A percentile compares a stretch with the other conserved stretches of the same genome.
phyloP scores from a whole-genome alignment of 1,140 invertebrate genomes.

The Solen grandis region DNA sequence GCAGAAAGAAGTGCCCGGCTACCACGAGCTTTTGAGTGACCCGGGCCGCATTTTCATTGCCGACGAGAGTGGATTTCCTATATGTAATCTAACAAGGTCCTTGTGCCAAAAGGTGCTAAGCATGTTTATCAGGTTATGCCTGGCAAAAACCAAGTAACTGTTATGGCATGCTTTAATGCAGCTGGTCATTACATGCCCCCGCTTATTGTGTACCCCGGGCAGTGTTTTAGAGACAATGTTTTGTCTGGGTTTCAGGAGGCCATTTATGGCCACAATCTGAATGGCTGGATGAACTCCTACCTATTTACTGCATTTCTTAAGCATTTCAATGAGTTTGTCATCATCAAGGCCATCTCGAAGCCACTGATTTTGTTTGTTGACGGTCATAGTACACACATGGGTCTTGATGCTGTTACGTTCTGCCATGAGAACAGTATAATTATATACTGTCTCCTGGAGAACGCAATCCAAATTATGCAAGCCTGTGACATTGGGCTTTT shows the following conservation, averaged over 20 bases:
- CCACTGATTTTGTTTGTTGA: background rate
- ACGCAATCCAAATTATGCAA: background rate
- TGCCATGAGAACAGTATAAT: background rate
- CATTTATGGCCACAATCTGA: background rate
- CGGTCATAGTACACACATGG: background rate
- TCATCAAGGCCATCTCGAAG: background rate
- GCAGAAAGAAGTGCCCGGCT: too few relatives aligned
- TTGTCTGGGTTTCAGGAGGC: background rate
- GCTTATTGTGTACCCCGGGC: background rate
- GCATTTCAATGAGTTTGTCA: background rate
- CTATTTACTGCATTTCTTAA: background rate
- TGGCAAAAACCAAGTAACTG: slow-evolving; percentile 4
- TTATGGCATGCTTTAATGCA: background rate
- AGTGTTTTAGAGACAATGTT: background rate
- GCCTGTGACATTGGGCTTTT: background rate
- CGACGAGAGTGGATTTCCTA: too few relatives aligned
- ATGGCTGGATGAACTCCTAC: slow-evolving; percentile 29
- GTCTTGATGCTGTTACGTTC: background rate
- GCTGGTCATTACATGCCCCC: background rate
- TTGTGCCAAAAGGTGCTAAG: too few relatives aligned
- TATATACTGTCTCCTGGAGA: background rate
- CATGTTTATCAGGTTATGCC: too few relatives aligned
- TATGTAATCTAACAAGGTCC: too few relatives aligned
- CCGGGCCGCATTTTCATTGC: too few relatives aligned
- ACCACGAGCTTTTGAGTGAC: too few relatives aligned